Conservation (phyloP, 2,113 vertebrate species). For the Hippocampus zosterae region DNA sequence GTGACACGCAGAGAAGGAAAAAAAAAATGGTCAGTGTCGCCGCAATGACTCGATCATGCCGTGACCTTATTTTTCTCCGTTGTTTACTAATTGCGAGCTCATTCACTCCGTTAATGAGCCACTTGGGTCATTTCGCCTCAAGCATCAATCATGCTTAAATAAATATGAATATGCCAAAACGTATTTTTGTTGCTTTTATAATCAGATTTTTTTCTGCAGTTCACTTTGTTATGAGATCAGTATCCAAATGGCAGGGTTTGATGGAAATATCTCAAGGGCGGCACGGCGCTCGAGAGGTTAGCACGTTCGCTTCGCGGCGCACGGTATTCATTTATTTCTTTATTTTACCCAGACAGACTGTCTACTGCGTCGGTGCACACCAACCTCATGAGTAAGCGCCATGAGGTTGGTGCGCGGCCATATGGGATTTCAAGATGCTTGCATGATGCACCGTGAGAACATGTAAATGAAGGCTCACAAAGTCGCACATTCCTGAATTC, state of each 20-base stretch:
- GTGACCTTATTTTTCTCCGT: neutral
- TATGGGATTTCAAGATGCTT: constrained; percentile 2
- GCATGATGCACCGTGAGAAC: neutral
- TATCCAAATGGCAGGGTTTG: no score
- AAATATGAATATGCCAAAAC: no score
- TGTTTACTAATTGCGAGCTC: neutral
- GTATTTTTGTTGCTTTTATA: no score
- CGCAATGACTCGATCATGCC: neutral
- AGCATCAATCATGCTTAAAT: neutral
- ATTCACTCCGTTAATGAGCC: neutral
- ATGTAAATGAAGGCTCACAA: neutral
- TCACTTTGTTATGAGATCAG: no score
- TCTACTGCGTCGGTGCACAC: neutral
- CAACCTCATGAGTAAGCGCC: constrained; percentile 1
- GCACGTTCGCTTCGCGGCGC: no score
- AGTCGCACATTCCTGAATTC: neutral
- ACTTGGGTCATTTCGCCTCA: neutral
- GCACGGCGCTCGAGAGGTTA: no score
- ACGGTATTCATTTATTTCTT: neutral
- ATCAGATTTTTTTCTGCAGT: no score
- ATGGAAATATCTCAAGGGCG: no score
- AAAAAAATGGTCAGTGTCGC: neutral
- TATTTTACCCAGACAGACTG: neutral
- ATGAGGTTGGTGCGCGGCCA: neutral
- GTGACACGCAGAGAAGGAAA: neutral